phyloP scores from a whole-genome alignment of 2,888 invertebrate species.

The Heliconius charithonia region DNA sequence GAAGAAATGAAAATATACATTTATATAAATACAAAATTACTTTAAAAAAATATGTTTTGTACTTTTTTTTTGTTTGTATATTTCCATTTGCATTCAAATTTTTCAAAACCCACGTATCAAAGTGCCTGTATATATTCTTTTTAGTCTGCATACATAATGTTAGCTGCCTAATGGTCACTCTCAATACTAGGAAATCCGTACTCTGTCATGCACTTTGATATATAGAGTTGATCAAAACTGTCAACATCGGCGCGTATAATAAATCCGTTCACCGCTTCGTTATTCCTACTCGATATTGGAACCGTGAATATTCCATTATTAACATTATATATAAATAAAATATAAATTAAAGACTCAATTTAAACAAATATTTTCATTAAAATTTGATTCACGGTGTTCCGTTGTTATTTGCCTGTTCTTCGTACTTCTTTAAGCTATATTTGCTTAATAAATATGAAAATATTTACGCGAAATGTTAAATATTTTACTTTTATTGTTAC shows the following conservation, averaged over 20 bases:
- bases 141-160: slow-evolving; percentile 3
- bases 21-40: too few species aligned
- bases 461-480: not conserved
- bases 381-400: not conserved
- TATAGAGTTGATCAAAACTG: slow-evolving; percentile 5
- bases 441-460: not conserved
- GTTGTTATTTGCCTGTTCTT: not conserved
- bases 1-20: too few species aligned
- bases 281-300: not conserved
- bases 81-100: not conserved
- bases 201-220: slow-evolving; percentile 36
- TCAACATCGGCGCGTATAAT: not conserved
- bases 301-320: not conserved
- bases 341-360: not conserved
- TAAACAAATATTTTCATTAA: not conserved
- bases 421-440: not conserved
- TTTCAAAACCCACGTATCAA: not conserved
- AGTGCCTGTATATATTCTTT: not conserved
- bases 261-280: not conserved
- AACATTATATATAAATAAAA: not conserved
- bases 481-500: not conserved
- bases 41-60: too few species aligned
- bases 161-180: slow-evolving; percentile 24
- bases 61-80: not conserved
- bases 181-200: slow-evolving; percentile 33